A percentile compares a stretch with the other conserved stretches of the same genome.
Evolutionary conservation across 2,797 vertebrate genomes (phyloP).

Genomic region (Hapalemur alaotrensis): DNA sequence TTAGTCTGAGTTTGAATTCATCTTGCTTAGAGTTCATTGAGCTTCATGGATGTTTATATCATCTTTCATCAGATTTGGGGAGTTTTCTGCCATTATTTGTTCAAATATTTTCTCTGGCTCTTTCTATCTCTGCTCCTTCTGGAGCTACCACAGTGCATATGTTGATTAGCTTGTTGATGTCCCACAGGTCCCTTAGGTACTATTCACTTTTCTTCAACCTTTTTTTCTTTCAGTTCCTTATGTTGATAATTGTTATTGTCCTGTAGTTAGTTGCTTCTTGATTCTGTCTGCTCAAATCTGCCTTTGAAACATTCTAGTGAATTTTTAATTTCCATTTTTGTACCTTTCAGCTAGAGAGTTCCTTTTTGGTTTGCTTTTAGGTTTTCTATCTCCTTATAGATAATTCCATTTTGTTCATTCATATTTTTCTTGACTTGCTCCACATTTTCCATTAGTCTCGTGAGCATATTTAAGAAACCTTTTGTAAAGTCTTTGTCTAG

Average conservation of each 20-base stretch:
- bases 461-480: background rate
- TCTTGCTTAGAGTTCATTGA: background rate
- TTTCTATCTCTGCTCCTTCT: background rate
- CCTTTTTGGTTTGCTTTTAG: background rate
- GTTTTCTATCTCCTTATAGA: background rate
- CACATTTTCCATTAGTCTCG: background rate
- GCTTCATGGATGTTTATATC: background rate
- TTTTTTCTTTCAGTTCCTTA: background rate
- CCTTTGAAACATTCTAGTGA: background rate
- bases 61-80: background rate
- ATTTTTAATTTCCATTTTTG: background rate
- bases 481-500: background rate
- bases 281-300: background rate
- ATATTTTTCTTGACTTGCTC: background rate
- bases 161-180: background rate
- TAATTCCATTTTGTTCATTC: background rate
- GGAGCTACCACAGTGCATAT: background rate
- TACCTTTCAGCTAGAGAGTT: background rate
- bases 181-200: background rate
- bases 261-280: background rate
- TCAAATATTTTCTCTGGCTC: background rate
- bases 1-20: background rate
- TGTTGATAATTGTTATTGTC: background rate
- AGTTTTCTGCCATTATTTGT: background rate
- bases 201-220: background rate